phyloP scores from a whole-genome alignment of 2,113 vertebrate species.

The Oxygymnocypris stewartii region DNA sequence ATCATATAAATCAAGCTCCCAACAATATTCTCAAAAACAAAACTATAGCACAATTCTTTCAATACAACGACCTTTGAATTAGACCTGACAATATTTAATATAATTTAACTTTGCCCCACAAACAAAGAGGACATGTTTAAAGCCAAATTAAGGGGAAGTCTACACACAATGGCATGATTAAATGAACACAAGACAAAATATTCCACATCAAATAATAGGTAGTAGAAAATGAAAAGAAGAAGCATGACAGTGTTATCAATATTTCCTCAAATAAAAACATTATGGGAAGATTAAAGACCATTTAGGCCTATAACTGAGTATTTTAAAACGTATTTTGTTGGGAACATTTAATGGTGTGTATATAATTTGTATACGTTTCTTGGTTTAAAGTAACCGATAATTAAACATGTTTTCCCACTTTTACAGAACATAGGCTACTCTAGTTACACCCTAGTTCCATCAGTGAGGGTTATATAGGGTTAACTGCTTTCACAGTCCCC shows the following conservation, averaged over 20 bases:
- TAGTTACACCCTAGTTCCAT: constrained; percentile 16
- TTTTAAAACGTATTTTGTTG: background rate
- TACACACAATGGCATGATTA: background rate
- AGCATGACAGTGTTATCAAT: background rate
- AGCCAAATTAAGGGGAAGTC: background rate
- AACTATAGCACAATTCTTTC: background rate
- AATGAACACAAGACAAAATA: background rate
- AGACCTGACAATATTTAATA: background rate
- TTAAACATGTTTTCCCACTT: background rate
- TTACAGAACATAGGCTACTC: background rate
- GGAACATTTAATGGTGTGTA: background rate
- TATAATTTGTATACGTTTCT: background rate
- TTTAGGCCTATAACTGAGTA: background rate
- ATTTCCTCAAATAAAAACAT: background rate
- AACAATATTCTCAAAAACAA: background rate
- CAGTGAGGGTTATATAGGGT: background rate
- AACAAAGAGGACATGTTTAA: background rate
- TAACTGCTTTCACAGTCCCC: background rate
- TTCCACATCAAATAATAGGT: constrained; percentile 8
- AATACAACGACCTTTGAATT: background rate
- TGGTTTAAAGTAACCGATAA: background rate
- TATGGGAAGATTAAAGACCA: background rate
- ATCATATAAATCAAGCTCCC: background rate
- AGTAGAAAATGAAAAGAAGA: background rate
- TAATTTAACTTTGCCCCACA: background rate